Percentiles rank a stretch among this genome's conserved stretches.
Evolutionary conservation across 2,888 invertebrate species (phyloP).

Genomic region (Pogonocherus hispidulus): DNA sequence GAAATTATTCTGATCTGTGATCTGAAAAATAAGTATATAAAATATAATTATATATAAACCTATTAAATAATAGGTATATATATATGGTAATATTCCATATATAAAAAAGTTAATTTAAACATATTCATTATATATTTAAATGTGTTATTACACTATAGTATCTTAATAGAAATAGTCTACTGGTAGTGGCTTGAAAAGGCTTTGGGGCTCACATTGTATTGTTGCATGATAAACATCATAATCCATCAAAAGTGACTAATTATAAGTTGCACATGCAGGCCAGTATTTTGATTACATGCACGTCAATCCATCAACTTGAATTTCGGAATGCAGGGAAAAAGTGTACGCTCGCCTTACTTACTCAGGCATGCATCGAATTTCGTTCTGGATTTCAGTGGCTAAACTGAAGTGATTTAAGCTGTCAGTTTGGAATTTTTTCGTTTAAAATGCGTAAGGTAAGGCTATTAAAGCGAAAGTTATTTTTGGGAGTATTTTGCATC

Average conservation of each 20-base stretch:
- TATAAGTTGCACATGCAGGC: background rate
- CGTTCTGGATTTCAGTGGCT: background rate
- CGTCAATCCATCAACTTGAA: background rate
- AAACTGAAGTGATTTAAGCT: background rate
- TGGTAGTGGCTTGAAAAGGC: too few species aligned
- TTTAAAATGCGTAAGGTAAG: background rate
- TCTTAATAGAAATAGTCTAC: too few species aligned
- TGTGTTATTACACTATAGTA: too few species aligned
- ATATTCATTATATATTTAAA: too few species aligned
- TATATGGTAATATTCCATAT: too few species aligned
- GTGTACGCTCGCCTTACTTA: background rate
- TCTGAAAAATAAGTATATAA: too few species aligned
- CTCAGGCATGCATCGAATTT: background rate
- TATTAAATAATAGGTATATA: too few species aligned
- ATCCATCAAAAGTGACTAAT: background rate
- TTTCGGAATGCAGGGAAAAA: constrained; percentile 6
- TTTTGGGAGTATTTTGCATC: background rate
- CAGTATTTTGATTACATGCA: background rate
- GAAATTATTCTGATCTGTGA: too few species aligned
- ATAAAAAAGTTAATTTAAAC: too few species aligned
- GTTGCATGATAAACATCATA: too few species aligned
- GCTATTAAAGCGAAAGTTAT: constrained; percentile 3
- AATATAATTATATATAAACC: too few species aligned
- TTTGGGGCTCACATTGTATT: too few species aligned
- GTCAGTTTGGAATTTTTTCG: background rate